Evolutionary conservation across 1,140 invertebrate species (phyloP).

Genomic region (Bombus superbus): DNA sequence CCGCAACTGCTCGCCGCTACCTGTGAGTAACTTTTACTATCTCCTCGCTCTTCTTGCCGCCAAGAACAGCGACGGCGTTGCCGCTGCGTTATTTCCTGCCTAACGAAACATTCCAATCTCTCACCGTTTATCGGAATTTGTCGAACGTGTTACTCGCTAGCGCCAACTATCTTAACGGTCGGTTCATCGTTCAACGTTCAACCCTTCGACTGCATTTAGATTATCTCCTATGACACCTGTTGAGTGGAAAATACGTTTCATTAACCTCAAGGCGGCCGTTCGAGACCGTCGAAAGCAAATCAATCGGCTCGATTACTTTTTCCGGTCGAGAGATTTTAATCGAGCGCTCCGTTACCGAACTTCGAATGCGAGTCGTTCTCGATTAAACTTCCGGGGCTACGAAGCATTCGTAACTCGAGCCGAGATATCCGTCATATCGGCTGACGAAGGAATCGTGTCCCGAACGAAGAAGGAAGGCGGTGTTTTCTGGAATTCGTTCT

Average conservation of each 20-base stretch:
- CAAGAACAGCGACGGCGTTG: no score
- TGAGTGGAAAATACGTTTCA: constrained; percentile 77
- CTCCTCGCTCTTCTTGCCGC: neutral
- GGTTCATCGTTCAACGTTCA: neutral
- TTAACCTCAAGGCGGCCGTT: constrained; percentile 41
- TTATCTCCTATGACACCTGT: constrained; percentile 79
- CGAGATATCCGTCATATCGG: no score
- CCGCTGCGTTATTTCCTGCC: no score
- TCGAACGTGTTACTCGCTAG: no score
- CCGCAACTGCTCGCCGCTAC: constrained; percentile 92
- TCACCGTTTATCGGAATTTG: no score
- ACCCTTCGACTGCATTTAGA: constrained; percentile 65
- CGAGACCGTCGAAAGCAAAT: constrained; percentile 4
- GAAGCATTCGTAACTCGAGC: neutral
- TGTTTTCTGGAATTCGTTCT: neutral
- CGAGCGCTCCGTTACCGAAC: neutral
- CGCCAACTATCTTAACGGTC: neutral
- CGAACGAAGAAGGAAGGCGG: neutral
- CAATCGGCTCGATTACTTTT: constrained; percentile 28
- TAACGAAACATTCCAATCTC: no score
- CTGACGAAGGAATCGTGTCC: neutral
- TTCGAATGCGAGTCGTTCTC: constrained; percentile 1
- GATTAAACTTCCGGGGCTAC: constrained; percentile 5
- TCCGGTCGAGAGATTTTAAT: neutral
- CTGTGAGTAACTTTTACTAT: constrained; percentile 81